Evolutionary conservation across 2,888 invertebrate species (phyloP), one percentile per base, ranked within the genome.

Genomic region (Automeris io): DNA sequence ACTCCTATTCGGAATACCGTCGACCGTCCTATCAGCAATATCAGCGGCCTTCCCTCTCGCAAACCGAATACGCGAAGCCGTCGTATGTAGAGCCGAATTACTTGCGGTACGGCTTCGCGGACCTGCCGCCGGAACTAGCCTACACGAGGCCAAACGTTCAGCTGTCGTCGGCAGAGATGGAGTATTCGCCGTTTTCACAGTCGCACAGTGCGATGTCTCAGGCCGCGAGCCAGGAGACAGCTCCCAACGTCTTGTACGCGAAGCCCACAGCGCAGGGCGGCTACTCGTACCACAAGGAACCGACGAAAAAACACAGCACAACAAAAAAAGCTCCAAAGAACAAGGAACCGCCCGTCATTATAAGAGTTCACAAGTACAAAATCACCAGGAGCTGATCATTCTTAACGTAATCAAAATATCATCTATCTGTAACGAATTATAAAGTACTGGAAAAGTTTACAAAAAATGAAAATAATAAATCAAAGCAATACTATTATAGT

Each of bases 331-430:
- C 42, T 9, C 24, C 46, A 8, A 32, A 49, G 7, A 46, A 46
- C 6, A 61, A 64, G 18, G 54, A 57, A 33, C 33, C 49, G 2
- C 78, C 79, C 0, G 55, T 75, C 43, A 62, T 77, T 42, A 57
- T 82, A 9, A 58, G 78, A 37, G 73, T 82, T 18, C 82, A 81
- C 48, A 80, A 75, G 45, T 71, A 80, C 43, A 71, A 62, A 41
- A 50, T 81, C n/a, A 48, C 64, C 12, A 63, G 61, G 33, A 52
- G 56, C 41, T 53, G 59, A 46, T 51, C 19, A 5, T 6, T 19
- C 6, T 19, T 3, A 29, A 9, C n/a, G 8, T 29, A 4, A 2
- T 16, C n/a, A 29, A n/a, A n/a, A n/a, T n/a, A n/a, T n/a, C n/a
- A n/a, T n/a, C n/a, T n/a, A n/a, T n/a, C n/a, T n/a, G n/a, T n/a